phyloP scores from a whole-genome alignment of 2,797 vertebrate genomes.

The Smutsia gigantea region DNA sequence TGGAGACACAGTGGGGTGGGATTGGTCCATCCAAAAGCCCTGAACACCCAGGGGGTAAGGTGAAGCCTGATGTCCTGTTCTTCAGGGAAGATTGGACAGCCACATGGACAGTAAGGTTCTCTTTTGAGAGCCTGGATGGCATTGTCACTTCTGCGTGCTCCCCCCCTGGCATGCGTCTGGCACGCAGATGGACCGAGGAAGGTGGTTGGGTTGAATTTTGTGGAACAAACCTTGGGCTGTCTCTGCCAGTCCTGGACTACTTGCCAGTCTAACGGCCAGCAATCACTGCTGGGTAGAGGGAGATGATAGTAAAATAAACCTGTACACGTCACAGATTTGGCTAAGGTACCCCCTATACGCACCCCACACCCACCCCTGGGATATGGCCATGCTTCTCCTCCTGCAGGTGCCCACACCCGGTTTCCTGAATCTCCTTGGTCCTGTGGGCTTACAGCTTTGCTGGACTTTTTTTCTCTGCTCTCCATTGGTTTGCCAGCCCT shows the following conservation, averaged over 20 bases:
- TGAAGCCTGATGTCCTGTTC: background rate
- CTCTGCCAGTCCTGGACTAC: background rate
- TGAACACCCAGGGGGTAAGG: background rate
- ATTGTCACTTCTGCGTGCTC: background rate
- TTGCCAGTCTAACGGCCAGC: background rate
- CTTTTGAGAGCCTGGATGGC: background rate
- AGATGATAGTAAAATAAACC: background rate
- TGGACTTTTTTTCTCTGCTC: background rate
- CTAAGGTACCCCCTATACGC: background rate
- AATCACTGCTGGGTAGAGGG: background rate
- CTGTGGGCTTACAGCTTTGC: background rate
- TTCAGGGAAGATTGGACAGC: background rate
- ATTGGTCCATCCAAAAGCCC: background rate
- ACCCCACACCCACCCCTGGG: background rate
- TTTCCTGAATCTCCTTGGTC: background rate
- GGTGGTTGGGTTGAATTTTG: background rate
- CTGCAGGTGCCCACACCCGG: no score
- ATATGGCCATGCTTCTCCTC: background rate
- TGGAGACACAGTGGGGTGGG: background rate
- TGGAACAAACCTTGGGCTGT: background rate
- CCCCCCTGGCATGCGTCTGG: background rate
- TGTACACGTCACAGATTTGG: background rate
- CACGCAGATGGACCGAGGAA: background rate
- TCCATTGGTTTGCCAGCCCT: background rate
- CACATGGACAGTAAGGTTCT: background rate